Conservation (phyloP, 2,888 invertebrate species). For the Acronicta leporina region DNA sequence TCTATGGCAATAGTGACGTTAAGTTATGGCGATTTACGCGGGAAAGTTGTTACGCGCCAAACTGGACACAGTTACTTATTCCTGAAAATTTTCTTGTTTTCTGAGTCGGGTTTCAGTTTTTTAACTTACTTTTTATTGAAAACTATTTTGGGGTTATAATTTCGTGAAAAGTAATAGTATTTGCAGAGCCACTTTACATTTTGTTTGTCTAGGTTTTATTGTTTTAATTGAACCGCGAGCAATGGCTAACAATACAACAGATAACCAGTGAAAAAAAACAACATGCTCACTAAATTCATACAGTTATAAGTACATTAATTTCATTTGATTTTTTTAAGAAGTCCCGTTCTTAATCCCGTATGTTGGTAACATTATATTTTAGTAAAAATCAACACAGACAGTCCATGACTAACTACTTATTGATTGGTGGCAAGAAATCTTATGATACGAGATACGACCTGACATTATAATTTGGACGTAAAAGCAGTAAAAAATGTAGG, state of each 20-base stretch:
- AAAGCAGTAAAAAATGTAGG: constrained; percentile 16
- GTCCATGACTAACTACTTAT: constrained; percentile 12
- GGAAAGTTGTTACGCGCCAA: no score
- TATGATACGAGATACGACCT: constrained; percentile 11
- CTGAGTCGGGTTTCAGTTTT: no score
- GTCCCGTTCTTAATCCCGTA: constrained; percentile 63
- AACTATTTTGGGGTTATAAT: no score
- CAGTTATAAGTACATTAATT: constrained; percentile 7
- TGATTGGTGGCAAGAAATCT: constrained; percentile 48
- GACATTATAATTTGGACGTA: constrained; percentile 42
- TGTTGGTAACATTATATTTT: constrained; percentile 46
- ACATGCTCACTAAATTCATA: constrained; percentile 19
- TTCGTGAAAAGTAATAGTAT: no score
- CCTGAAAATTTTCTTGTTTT: no score
- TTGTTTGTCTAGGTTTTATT: no score
- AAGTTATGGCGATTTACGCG: constrained; percentile 7
- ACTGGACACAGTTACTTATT: no score
- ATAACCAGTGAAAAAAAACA: constrained; percentile 16
- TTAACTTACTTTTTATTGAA: no score
- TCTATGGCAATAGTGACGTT: constrained; percentile 35
- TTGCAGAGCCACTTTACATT: no score
- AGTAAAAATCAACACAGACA: constrained; percentile 37
- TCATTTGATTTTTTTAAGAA: constrained; percentile 29
- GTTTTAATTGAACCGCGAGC: no score
- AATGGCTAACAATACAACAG: no score